These are phyloP conservation scores for Upupa epops DNA, from an alignment of 2,113 vertebrate genomes.

Conservation along the genomic window DNA sequence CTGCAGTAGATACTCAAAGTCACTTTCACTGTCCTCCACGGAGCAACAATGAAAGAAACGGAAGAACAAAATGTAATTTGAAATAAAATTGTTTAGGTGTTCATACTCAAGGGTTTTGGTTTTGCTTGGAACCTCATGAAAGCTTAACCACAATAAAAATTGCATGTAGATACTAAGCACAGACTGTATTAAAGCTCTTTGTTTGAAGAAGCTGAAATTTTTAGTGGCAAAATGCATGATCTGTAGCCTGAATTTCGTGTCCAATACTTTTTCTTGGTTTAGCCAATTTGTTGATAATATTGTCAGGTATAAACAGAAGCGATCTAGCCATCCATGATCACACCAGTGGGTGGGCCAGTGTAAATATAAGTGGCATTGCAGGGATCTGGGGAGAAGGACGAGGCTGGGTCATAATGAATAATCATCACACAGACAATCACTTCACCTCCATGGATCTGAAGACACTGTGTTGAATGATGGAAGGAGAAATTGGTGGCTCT, in stretches of 20 bases:
- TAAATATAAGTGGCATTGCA: fast-evolving
- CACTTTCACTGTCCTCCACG: not conserved
- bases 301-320: not conserved
- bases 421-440: not conserved
- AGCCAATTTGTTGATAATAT: not conserved
- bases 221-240: not conserved
- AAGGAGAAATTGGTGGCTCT: not conserved
- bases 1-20: not conserved
- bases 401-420: not conserved
- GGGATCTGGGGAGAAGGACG: not conserved
- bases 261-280: not conserved
- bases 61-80: not conserved
- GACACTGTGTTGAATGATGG: not conserved
- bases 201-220: not conserved
- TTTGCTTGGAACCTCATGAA: not conserved
- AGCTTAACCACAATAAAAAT: not conserved
- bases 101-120: not conserved
- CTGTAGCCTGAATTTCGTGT: not conserved
- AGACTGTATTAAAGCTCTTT: not conserved
- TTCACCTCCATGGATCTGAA: not conserved
- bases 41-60: not conserved
- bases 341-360: not conserved
- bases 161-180: not conserved
- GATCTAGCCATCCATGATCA: not conserved
- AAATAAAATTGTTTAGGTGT: not conserved